Evolutionary conservation across 2,113 vertebrate genomes (phyloP), one percentile per base, ranked within the genome.

Genomic region (Heterocephalus glaber): DNA sequence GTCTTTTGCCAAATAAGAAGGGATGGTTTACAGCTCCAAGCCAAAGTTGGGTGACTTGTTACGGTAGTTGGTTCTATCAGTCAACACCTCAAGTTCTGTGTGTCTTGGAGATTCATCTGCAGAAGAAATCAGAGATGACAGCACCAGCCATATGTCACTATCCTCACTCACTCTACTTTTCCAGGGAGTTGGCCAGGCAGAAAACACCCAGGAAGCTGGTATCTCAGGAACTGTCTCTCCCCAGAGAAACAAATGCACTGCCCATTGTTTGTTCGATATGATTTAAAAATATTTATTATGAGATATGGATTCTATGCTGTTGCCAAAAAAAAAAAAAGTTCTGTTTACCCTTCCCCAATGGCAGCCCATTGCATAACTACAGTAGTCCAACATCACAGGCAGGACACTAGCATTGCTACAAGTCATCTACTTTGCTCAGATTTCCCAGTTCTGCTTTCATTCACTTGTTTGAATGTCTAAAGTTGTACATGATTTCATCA

Each of bases 111-210:
- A 20, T 44, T 63, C 54, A 28, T 19, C 12, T 19, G 16, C 16
- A 33, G 38, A 24, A 1, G n/a, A 44, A 12, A 3, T 22, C 14
- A 10, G 11, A 81, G 80, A 4, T 4, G 1, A 13, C 24, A 3
- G 20, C 14, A 0, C 10, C 1, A 3, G 38, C 10, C 28, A 1
- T 0, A 7, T 0, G 5, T 2, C 0, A 1, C 49, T 33, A 13
- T 2, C 19, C 49, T 33, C 33, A 0, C 2, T 10, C 30, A 4
- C 11, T 10, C 4, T n/a, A 0, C n/a, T 44, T 54, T 3, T 35
- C 66, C 58, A 1, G 33, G 41, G 6, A 24, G 47, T 0, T 26
- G 24, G 1, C 19, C 76, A 24, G 76, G 19, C 17, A 63, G 83
- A 56, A 26, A 3, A 10, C 0, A 4, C 4, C 24, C 13, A 54